Percentiles rank a stretch among this genome's conserved stretches.
phyloP scores from a whole-genome alignment of 2,888 invertebrate species.

The Parascotia fuliginaria region DNA sequence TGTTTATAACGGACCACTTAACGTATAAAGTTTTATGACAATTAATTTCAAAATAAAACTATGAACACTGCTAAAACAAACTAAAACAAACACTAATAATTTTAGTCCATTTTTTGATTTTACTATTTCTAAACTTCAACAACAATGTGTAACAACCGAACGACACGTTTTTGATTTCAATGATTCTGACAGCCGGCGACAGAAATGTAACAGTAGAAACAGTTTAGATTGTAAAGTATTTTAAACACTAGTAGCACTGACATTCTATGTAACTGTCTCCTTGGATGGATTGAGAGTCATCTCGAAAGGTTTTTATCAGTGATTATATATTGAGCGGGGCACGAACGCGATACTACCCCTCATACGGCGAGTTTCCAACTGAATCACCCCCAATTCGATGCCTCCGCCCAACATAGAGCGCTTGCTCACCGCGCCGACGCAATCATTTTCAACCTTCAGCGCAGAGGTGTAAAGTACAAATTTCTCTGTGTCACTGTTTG shows the following conservation, averaged over 20 bases:
- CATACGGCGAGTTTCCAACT: conserved; percentile 79
- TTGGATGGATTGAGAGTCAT: conserved; percentile 67
- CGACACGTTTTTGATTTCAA: conserved; percentile 67
- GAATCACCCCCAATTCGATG: conserved; percentile 82
- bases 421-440: conserved; percentile 66
- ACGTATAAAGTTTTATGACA: conserved; percentile 31
- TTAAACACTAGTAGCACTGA: conserved; percentile 50
- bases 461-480: conserved; percentile 48
- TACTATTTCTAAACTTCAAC: conserved; percentile 29
- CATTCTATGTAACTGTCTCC: conserved; percentile 56
- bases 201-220: conserved; percentile 37
- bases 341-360: conserved; percentile 70
- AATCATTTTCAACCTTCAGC: conserved; percentile 50
- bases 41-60: conserved; percentile 29
- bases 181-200: conserved; percentile 65
- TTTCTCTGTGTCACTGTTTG: conserved; percentile 48
- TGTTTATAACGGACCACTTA: conserved; percentile 57
- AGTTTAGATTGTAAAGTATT: conserved; percentile 30
- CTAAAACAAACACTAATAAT: conserved; percentile 48
- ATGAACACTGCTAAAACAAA: conserved; percentile 49
- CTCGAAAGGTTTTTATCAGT: conserved; percentile 75
- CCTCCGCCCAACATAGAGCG: conserved; percentile 85
- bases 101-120: conserved; percentile 30
- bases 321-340: conserved; percentile 70
- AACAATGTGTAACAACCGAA: conserved; percentile 53